Evolutionary conservation across 2,888 invertebrate species (phyloP).

Genomic region (Orthonevra nobilis): DNA sequence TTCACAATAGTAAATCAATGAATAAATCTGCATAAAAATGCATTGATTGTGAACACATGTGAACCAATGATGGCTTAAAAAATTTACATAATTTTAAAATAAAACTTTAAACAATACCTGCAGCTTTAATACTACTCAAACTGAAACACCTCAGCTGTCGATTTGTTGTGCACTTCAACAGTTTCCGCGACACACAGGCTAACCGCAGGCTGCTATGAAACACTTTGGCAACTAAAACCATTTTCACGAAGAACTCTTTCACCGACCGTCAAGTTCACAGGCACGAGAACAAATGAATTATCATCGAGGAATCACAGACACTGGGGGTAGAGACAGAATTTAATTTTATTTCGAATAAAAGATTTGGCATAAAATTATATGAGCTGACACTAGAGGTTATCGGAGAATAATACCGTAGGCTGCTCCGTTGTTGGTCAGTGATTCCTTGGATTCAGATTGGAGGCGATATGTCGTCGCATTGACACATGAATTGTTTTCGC

Average conservation of each 20-base stretch:
- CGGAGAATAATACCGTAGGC: slow-evolving; percentile 25
- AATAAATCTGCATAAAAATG: slow-evolving; percentile 46
- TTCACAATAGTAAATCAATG: slow-evolving; percentile 39
- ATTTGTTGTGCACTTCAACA: slow-evolving; percentile 35
- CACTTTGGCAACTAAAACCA: slow-evolving; percentile 76
- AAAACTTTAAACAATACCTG: slow-evolving; percentile 71
- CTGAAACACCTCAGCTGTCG: slow-evolving; percentile 73
- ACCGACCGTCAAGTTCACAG: slow-evolving; percentile 35
- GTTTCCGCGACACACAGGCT: slow-evolving; percentile 61
- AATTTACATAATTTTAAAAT: slow-evolving; percentile 55
- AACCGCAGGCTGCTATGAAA: slow-evolving; percentile 73
- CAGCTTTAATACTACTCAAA: slow-evolving; percentile 71
- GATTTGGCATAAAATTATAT: background rate
- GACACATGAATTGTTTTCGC: slow-evolving; percentile 8
- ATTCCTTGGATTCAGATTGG: slow-evolving; percentile 9
- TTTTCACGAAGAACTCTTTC: slow-evolving; percentile 62
- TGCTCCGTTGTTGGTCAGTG: slow-evolving; percentile 59
- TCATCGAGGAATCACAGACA: slow-evolving; percentile 17
- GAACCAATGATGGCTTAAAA: slow-evolving; percentile 12
- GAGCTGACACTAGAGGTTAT: slow-evolving; percentile 53
- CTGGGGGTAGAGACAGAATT: slow-evolving; percentile 11
- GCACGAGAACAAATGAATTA: slow-evolving; percentile 71
- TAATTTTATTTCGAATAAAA: slow-evolving; percentile 9
- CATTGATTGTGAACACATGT: too few relatives aligned
- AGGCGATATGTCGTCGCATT: slow-evolving; percentile 17